Percentiles rank a stretch among this genome's conserved stretches.
Conservation (phyloP, 2,888 invertebrate species). For the Tiphia femorata region DNA sequence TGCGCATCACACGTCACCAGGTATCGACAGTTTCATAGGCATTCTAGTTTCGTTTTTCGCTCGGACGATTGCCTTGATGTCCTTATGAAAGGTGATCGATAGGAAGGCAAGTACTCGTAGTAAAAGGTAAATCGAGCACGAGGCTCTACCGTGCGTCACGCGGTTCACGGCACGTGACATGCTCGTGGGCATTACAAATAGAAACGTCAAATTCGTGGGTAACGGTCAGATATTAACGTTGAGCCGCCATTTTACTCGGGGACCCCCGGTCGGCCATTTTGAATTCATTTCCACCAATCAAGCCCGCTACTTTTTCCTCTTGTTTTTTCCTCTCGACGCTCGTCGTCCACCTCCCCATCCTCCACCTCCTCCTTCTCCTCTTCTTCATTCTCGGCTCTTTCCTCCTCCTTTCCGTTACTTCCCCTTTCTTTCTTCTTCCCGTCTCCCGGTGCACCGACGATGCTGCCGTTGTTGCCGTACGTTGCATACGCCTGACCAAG, state of each 20-base stretch:
- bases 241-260: constrained; percentile 62
- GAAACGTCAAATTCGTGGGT: constrained; percentile 57
- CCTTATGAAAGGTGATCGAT: too few relatives aligned
- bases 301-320: constrained; percentile 56
- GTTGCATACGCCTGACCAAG: constrained; percentile 8
- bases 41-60: too few relatives aligned
- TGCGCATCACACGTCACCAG: too few relatives aligned
- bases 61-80: too few relatives aligned
- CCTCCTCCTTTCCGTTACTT: constrained; percentile 23
- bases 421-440: constrained; percentile 21
- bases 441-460: constrained; percentile 4
- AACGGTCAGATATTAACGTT: constrained; percentile 52
- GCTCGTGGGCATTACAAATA: constrained; percentile 42
- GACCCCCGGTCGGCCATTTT: constrained; percentile 61
- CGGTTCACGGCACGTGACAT: not conserved
- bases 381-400: too few relatives aligned
- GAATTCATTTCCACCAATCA: constrained; percentile 67
- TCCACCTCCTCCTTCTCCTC: constrained; percentile 32
- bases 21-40: too few relatives aligned
- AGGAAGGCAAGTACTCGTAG: too few relatives aligned
- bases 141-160: not conserved
- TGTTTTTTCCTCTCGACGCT: constrained; percentile 41
- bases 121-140: too few relatives aligned
- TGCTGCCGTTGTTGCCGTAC: constrained; percentile 1
- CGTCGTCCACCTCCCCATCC: too few relatives aligned